Percentiles rank a stretch among this genome's conserved stretches.
These are phyloP conservation scores for Rhimphoctona megacephalus DNA, from an alignment of 2,888 invertebrate genomes.

Conservation along the genomic window DNA sequence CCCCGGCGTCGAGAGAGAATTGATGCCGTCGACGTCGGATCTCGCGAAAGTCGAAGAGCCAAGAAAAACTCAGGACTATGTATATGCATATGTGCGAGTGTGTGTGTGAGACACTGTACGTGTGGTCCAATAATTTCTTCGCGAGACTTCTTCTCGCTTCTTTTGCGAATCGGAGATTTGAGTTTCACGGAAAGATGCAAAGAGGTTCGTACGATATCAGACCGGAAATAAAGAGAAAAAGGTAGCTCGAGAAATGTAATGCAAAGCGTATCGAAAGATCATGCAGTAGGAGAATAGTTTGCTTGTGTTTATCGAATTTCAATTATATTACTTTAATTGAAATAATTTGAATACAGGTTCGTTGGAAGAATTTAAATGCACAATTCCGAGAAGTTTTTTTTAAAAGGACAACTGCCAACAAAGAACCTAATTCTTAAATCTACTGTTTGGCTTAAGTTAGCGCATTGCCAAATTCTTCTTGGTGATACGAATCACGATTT, in stretches of 20 bases:
- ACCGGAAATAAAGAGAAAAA: conserved; percentile 38
- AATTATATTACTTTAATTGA: background rate
- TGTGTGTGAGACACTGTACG: background rate
- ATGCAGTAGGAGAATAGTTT: conserved; percentile 4
- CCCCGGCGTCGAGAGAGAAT: conserved; percentile 43
- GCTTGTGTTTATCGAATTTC: conserved; percentile 35
- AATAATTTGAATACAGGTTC: background rate
- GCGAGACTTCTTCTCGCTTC: conserved; percentile 47
- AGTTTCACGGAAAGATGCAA: conserved; percentile 10
- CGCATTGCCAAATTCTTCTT: conserved; percentile 51
- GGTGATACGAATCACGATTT: conserved; percentile 62
- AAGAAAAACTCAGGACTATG: conserved; percentile 28
- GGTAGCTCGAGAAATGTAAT: conserved; percentile 21
- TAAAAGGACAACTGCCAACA: background rate
- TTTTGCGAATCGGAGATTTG: background rate
- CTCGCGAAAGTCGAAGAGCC: conserved; percentile 56
- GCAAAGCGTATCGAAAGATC: conserved; percentile 24
- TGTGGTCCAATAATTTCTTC: conserved; percentile 73
- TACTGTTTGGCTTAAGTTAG: conserved; percentile 29
- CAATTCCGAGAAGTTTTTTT: background rate
- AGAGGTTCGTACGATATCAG: conserved; percentile 30
- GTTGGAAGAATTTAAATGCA: background rate
- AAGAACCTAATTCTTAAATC: conserved; percentile 21
- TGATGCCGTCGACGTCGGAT: conserved; percentile 56
- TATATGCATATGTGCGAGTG: conserved; percentile 4